Evolutionary conservation across 2,888 invertebrate genomes (phyloP).

Genomic region (Chymomyza fuscimana): DNA sequence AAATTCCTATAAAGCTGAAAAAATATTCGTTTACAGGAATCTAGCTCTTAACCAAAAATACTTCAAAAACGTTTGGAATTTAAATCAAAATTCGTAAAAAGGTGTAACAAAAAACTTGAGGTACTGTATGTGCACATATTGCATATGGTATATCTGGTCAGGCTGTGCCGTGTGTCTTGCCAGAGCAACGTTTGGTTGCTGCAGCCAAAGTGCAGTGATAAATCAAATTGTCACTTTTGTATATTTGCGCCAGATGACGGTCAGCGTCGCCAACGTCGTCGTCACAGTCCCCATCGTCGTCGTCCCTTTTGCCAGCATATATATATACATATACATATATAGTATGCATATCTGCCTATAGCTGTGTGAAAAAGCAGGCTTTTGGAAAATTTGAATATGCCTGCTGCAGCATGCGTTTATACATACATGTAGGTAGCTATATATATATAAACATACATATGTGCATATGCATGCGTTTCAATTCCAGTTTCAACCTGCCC

Average conservation of each 20-base stretch:
- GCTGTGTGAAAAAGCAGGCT: not conserved
- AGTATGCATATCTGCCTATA: not conserved
- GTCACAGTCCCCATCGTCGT: not conserved
- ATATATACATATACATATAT: not conserved
- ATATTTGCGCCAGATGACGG: conserved; percentile 72
- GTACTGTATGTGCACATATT: not conserved
- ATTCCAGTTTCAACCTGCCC: conserved; percentile 11
- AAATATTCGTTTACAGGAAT: too few relatives aligned
- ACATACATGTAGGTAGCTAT: not conserved
- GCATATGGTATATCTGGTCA: conserved; percentile 1
- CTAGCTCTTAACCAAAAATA: too few relatives aligned
- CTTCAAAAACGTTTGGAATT: not conserved
- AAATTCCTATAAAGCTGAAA: too few relatives aligned
- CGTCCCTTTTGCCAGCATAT: not conserved
- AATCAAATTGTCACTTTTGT: conserved; percentile 79
- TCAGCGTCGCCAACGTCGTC: conserved; percentile 19
- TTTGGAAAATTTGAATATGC: conserved; percentile 2
- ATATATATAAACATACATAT: too few relatives aligned
- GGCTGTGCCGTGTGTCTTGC: not conserved
- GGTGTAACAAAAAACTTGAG: not conserved
- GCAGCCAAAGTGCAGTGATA: conserved; percentile 76
- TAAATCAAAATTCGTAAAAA: not conserved
- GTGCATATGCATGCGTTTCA: conserved; percentile 22
- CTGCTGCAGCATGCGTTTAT: not conserved
- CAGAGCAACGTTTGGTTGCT: conserved; percentile 11